Evolutionary conservation across 2,113 vertebrate genomes (phyloP).

Genomic region (Neolamprologus kungweensis): DNA sequence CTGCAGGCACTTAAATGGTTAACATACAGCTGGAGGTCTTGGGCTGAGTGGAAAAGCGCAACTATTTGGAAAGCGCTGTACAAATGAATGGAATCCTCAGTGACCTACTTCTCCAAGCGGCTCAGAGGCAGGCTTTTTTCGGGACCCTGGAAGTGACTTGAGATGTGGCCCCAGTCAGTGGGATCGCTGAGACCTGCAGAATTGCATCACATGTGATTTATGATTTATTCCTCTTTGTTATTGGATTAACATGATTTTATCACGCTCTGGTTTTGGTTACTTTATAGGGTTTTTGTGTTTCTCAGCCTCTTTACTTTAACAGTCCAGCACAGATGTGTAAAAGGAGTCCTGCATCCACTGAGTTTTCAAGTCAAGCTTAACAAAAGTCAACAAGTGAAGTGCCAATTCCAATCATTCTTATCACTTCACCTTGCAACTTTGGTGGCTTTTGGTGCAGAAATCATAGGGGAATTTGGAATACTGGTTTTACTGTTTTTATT

Average conservation of each 20-base stretch:
- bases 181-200: neutral
- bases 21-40: slow-evolving; percentile 57
- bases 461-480: neutral
- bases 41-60: slow-evolving; percentile 60
- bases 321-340: neutral
- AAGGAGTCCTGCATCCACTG: neutral
- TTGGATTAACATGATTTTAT: neutral
- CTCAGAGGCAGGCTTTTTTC: slow-evolving; percentile 66
- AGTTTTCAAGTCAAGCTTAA: neutral
- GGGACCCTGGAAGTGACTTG: slow-evolving; percentile 20
- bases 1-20: slow-evolving; percentile 14
- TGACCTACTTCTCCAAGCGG: slow-evolving; percentile 63
- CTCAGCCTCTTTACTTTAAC: neutral
- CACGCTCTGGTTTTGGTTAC: neutral
- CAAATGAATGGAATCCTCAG: slow-evolving; percentile 70
- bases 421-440: neutral
- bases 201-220: neutral
- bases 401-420: neutral
- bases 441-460: neutral
- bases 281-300: neutral
- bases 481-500: neutral
- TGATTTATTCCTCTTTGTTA: neutral
- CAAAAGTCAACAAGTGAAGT: neutral
- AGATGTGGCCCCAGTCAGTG: neutral
- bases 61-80: slow-evolving; percentile 66